phyloP scores from a whole-genome alignment of 2,797 vertebrate genomes.

The Rhyacichthys aspro region DNA sequence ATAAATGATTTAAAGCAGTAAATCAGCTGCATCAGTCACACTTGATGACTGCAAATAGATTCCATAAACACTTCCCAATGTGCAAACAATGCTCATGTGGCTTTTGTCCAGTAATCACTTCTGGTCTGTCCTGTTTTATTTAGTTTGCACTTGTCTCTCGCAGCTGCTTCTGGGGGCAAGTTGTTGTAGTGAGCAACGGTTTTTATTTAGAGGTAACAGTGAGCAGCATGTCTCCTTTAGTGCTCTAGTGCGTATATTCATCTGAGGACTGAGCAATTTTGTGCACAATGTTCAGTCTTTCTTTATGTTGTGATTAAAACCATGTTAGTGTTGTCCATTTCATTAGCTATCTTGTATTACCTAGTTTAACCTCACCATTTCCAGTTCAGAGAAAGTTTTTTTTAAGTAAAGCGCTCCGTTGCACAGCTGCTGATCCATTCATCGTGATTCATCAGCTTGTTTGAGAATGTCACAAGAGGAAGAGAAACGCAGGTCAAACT shows the following conservation, averaged over 20 bases:
- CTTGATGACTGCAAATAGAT: constrained; percentile 30
- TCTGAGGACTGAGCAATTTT: constrained; percentile 8
- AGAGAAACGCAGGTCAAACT: constrained; percentile 50
- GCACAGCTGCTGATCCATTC: constrained; percentile 25
- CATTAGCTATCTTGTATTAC: background rate
- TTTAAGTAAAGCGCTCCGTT: constrained; percentile 41
- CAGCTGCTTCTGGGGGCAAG: background rate
- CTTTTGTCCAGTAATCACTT: constrained; percentile 21
- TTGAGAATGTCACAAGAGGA: constrained; percentile 25
- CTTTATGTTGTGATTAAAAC: too few species aligned
- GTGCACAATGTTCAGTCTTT: background rate
- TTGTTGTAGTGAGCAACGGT: too few species aligned
- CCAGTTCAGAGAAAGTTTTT: constrained; percentile 29
- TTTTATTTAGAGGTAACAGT: too few species aligned
- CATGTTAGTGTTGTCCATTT: too few species aligned
- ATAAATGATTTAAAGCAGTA: constrained; percentile 27
- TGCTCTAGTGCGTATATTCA: background rate
- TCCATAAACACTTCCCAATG: background rate
- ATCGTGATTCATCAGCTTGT: constrained; percentile 41
- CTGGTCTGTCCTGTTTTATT: constrained; percentile 9
- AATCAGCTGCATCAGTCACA: constrained; percentile 16
- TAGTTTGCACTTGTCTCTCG: constrained; percentile 7
- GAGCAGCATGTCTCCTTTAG: too few species aligned
- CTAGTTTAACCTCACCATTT: constrained; percentile 4
- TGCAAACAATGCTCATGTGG: constrained; percentile 8